Evolutionary conservation across 1,140 invertebrate species (phyloP), one percentile per base, ranked within the genome.

Genomic region (Drosophila repleta): DNA sequence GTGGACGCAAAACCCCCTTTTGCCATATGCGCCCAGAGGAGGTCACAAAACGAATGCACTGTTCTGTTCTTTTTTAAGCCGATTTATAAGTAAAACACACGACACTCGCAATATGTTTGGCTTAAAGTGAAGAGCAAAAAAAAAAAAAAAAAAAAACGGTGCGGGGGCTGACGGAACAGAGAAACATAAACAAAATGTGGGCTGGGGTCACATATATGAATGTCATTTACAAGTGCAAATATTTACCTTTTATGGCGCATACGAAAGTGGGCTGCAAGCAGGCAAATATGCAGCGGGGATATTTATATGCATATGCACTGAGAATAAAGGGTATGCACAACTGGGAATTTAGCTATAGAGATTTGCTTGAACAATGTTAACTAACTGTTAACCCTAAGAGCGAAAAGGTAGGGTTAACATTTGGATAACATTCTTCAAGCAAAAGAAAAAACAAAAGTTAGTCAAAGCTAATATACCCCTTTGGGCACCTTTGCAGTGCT

Each of bases 221-320:
- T 82, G 82, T 87, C 82, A 87, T 87, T 87, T 87, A 88, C 82
- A 88, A 83, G 75, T 73, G 82, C 83, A 88, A 87, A 87, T 79
- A 79, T 87, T 87, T 88, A 88, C 82, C 71, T 72, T 79, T 76
- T 67, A 53, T 70, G 79, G 69, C 62, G 57, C 79, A 82, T 62
- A 52, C 37, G 75, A 82, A 82, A 79, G 75, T 79, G 74, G 70
- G 65, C 79, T 83, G 61, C 69, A 69, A 66, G 41, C 61, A 37
- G 74, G 69, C 74, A 85, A 87, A 85, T 87, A 87, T 71, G 39
- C 66, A 78, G 45, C 61, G 49, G 64, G 74, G 55, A 81, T 87
- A 74, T 84, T 61, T 39, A 48, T 55, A 62, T 60, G 37, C 11
- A 78, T 63, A 74, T 65, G 20, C 37, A 17, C n/a, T 20, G 41